Evolutionary conservation across 2,888 invertebrate species (phyloP), one percentile per base, ranked within the genome.

Genomic region (Cheilosia vulpina): DNA sequence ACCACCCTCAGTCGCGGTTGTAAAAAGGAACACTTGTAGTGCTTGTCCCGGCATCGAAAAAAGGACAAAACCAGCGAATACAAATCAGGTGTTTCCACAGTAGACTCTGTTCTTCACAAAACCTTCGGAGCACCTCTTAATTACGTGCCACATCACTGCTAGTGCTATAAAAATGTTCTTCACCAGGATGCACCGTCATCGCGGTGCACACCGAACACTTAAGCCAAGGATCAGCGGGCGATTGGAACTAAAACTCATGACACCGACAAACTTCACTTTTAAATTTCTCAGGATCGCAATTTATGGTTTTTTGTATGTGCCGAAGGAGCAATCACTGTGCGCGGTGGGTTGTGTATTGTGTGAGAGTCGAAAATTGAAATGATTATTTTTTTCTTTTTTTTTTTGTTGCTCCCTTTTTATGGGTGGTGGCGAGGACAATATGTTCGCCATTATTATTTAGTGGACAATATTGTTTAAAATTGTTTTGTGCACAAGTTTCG

Each of bases 371-470:
- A 83, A 83, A 83, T 79, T 84, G 79, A 79, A 79, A 69, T 58
- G 27, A 27, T 27, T 13, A 43, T 43, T 50, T 43, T 41, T 27
- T 13, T 50, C 38, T 50, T 43, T 41, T 21, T 65, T 31, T 57
- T 31, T 27, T 34, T 15, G 34, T 50, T 47, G 43, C 31, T 52
- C 21, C 4, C 15, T 53, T 47, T 27, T 21, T 75, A 24, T 34
- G 13, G 6, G 66, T 62, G 78, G 50, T 24, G 11, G 57, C 45
- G 38, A 63, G 69, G 60, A 75, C 73, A 79, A 73, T 68, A 73
- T 79, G 84, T 24, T 71, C 53, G 53, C 66, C 80, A 84, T 84
- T 79, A 79, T 84, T 84, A 84, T 84, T 84, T 84, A 84, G 79
- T 69, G 75, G 79, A 75, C 75, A 71, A 80, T 75, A 75, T 76